A percentile compares a stretch with the other conserved stretches of the same genome.
These are phyloP conservation scores for Mnemiopsis leidyi DNA, from an alignment of 37 sponge, comb jelly and placozoan genomes.

Conservation along the genomic window DNA sequence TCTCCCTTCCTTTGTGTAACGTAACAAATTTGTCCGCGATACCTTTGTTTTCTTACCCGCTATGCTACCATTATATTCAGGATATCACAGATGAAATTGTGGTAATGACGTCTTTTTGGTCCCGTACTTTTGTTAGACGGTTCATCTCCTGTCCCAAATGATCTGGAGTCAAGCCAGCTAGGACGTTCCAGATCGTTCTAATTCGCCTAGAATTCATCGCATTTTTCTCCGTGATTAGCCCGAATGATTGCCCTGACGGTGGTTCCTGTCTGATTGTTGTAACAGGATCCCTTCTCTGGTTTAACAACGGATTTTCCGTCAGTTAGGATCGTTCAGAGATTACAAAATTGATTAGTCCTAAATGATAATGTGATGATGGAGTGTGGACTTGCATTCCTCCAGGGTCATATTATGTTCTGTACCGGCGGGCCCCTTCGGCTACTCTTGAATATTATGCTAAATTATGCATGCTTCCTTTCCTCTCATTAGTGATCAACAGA, in stretches of 20 bases:
- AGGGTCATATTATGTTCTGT: neutral
- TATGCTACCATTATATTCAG: too few relatives aligned
- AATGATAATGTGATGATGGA: neutral
- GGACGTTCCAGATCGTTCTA: too few relatives aligned
- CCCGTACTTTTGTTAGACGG: too few relatives aligned
- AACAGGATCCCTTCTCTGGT: neutral
- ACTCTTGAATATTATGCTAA: neutral
- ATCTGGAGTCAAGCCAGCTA: too few relatives aligned
- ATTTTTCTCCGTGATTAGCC: neutral
- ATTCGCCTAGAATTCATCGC: neutral
- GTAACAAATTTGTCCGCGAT: too few relatives aligned
- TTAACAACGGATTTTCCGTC: neutral
- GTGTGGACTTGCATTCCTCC: neutral
- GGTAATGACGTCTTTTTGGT: too few relatives aligned
- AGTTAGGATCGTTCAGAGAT: neutral
- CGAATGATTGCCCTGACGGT: neutral
- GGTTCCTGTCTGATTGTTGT: neutral
- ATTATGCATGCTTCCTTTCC: neutral
- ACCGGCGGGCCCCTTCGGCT: neutral
- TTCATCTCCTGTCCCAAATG: too few relatives aligned
- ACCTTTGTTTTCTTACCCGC: too few relatives aligned
- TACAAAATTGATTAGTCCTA: neutral
- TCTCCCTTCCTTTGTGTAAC: too few relatives aligned
- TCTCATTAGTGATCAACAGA: neutral
- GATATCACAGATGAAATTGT: too few relatives aligned